Evolutionary conservation across 1,140 invertebrate species (phyloP).

Genomic region (Bombus picipes): DNA sequence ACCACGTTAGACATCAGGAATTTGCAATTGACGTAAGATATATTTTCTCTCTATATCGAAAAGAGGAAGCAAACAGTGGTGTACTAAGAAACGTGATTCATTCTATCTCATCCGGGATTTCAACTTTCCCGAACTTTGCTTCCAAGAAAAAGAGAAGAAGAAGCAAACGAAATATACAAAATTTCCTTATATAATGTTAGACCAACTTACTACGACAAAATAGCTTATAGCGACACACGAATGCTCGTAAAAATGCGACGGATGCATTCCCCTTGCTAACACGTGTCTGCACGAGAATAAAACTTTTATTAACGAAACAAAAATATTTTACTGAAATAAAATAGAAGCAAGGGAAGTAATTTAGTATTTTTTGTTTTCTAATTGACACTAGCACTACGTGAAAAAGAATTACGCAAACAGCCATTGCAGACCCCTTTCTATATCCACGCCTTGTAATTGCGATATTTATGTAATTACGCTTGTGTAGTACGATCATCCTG

Average conservation of each 20-base stretch:
- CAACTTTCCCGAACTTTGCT: neutral
- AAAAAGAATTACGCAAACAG: neutral
- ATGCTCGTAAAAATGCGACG: neutral
- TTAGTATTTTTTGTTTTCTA: neutral
- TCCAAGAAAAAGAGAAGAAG: neutral
- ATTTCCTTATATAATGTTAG: neutral
- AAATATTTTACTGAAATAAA: neutral
- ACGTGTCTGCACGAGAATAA: neutral
- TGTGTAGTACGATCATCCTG: neutral
- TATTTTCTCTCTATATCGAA: neutral
- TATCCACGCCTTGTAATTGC: neutral
- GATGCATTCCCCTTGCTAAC: neutral
- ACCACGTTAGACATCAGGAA: neutral
- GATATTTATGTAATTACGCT: neutral
- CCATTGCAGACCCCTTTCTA: neutral
- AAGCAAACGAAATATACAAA: neutral
- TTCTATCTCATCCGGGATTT: neutral
- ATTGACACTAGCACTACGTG: neutral
- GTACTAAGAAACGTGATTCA: conserved; percentile 16
- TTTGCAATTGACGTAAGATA: neutral
- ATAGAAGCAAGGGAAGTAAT: neutral
- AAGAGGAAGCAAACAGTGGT: neutral
- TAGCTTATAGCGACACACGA: neutral
- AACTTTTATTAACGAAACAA: neutral
- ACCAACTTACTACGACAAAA: neutral